These are phyloP conservation scores for Apotomis turbidana DNA, from an alignment of 2,888 invertebrate genomes.

Conservation along the genomic window DNA sequence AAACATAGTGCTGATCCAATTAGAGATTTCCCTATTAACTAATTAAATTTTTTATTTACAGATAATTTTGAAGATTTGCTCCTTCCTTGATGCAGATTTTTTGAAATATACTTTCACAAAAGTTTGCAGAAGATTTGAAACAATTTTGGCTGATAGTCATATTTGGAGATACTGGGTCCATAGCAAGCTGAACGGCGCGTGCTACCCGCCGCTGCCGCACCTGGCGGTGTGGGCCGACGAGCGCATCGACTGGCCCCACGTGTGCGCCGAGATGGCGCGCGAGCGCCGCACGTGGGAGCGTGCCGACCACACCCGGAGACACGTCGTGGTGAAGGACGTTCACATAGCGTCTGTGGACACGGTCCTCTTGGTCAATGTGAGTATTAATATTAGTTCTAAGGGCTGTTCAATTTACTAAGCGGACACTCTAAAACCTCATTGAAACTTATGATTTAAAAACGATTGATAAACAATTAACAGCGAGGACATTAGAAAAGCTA, in stretches of 20 bases:
- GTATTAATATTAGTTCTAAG: constrained; percentile 47
- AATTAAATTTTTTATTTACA: constrained; percentile 58
- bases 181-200: constrained; percentile 65
- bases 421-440: too few species aligned
- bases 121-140: constrained; percentile 82
- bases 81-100: constrained; percentile 82
- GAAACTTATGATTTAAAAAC: too few species aligned
- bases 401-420: too few species aligned
- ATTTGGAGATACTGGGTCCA: constrained; percentile 83
- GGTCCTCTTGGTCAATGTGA: constrained; percentile 82
- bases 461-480: too few species aligned
- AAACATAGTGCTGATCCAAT: too few species aligned
- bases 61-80: constrained; percentile 85
- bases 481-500: too few species aligned
- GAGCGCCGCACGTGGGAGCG: constrained; percentile 83
- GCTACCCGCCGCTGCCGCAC: constrained; percentile 70
- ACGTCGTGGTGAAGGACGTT: constrained; percentile 78
- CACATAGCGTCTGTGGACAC: constrained; percentile 85
- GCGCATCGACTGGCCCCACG: constrained; percentile 80
- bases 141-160: constrained; percentile 81
- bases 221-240: constrained; percentile 67
- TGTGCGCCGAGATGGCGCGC: constrained; percentile 85
- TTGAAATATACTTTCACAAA: constrained; percentile 79
- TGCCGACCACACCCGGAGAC: constrained; percentile 70
- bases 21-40: too few species aligned